Conservation (phyloP, 2,888 invertebrate species). For the Coleophora deauratella region DNA sequence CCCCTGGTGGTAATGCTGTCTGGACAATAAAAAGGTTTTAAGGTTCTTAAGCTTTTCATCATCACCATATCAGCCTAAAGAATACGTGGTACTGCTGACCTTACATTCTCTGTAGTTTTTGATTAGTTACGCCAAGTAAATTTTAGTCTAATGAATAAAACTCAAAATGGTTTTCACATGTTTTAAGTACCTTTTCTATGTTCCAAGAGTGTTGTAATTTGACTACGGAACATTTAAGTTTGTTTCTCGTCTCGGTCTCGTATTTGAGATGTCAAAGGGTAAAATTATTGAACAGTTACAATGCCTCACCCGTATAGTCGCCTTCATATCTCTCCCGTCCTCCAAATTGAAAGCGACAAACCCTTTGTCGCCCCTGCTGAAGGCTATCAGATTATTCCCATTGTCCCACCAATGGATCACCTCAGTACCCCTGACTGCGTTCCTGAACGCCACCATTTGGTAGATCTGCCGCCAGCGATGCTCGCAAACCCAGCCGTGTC, state of each 20-base stretch:
- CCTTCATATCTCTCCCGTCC: constrained; percentile 71
- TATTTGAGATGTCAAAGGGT: too few relatives aligned
- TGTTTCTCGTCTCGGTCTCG: too few relatives aligned
- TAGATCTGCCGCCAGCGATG: constrained; percentile 87
- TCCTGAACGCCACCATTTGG: constrained; percentile 85
- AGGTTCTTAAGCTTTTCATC: background rate
- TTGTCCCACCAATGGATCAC: constrained; percentile 86
- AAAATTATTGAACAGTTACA: too few relatives aligned
- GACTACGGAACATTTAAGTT: too few relatives aligned
- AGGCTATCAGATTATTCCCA: constrained; percentile 85
- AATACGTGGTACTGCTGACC: too few relatives aligned
- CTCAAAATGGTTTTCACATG: too few relatives aligned
- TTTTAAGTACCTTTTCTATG: too few relatives aligned
- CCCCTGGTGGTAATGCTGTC: constrained; percentile 78
- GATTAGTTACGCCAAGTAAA: too few relatives aligned
- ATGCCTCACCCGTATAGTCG: too few relatives aligned
- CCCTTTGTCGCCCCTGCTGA: constrained; percentile 80
- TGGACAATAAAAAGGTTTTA: constrained; percentile 27
- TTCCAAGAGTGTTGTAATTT: too few relatives aligned
- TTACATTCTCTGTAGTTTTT: too few relatives aligned
- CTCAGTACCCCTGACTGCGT: constrained; percentile 71
- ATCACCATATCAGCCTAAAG: constrained; percentile 1
- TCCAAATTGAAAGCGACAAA: constrained; percentile 85
- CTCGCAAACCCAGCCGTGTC: constrained; percentile 86
- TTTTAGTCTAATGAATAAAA: too few relatives aligned